These are phyloP conservation scores for Drosophila lutescens DNA, from an alignment of 2,888 invertebrate species.

Conservation along the genomic window DNA sequence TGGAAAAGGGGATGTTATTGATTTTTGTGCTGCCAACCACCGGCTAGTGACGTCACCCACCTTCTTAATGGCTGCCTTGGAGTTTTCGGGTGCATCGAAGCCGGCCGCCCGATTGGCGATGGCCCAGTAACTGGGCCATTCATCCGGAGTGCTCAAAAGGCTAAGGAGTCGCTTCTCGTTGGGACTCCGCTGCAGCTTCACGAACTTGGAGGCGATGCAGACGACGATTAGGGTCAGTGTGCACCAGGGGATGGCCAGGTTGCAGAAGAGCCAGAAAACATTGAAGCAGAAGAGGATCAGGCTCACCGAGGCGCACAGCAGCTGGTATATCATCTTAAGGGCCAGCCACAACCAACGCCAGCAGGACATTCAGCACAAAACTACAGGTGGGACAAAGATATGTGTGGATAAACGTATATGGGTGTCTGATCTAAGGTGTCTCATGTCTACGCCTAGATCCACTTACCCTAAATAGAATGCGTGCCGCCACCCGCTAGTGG, in stretches of 20 bases:
- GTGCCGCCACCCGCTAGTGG: slow-evolving; percentile 51
- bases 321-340: slow-evolving; percentile 83
- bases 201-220: slow-evolving; percentile 83
- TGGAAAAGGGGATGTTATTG: slow-evolving; percentile 59
- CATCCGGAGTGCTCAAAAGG: slow-evolving; percentile 79
- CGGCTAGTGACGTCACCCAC: slow-evolving; percentile 65
- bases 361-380: slow-evolving; percentile 78
- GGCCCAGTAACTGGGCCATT: slow-evolving; percentile 83
- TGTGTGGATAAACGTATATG: slow-evolving; percentile 3
- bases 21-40: slow-evolving; percentile 57
- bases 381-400: slow-evolving; percentile 16
- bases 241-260: slow-evolving; percentile 83
- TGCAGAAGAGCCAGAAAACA: slow-evolving; percentile 83
- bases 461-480: slow-evolving; percentile 63
- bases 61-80: slow-evolving; percentile 83
- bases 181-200: slow-evolving; percentile 82
- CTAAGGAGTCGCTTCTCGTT: slow-evolving; percentile 81
- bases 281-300: slow-evolving; percentile 82
- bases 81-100: slow-evolving; percentile 84
- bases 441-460: slow-evolving; percentile 33
- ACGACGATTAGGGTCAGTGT: slow-evolving; percentile 81
- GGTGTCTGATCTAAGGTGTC: slow-evolving; percentile 51
- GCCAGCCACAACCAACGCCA: slow-evolving; percentile 79
- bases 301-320: slow-evolving; percentile 81
- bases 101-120: slow-evolving; percentile 84